Evolutionary conservation across 1,140 invertebrate genomes (phyloP).

Genomic region (Drosophila ercepeae): DNA sequence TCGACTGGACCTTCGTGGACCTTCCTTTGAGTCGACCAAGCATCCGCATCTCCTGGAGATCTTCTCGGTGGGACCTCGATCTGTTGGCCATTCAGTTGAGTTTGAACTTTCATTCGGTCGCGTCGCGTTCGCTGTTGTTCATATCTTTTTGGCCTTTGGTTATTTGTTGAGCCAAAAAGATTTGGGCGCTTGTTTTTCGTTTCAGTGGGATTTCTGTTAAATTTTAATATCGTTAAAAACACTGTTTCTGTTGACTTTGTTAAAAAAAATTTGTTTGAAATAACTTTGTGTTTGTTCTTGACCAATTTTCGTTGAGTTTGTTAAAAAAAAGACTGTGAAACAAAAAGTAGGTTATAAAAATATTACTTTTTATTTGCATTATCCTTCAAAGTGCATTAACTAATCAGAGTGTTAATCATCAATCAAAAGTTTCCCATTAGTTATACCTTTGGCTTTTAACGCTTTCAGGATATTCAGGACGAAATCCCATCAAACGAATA

Average conservation of each 20-base stretch:
- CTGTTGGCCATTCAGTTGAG: slow-evolving; percentile 63
- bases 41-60: slow-evolving; percentile 51
- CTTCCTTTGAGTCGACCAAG: slow-evolving; percentile 29
- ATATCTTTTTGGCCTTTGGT: slow-evolving; percentile 57
- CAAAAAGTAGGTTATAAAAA: slow-evolving; percentile 4
- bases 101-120: slow-evolving; percentile 80
- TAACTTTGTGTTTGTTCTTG: slow-evolving; percentile 11
- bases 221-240: slow-evolving; percentile 41
- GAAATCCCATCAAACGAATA: slow-evolving; percentile 65
- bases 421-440: neutral
- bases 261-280: slow-evolving; percentile 23
- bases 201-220: slow-evolving; percentile 70
- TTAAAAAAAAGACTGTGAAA: neutral
- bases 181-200: slow-evolving; percentile 62
- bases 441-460: neutral
- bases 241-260: slow-evolving; percentile 51
- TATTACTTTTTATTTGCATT: neutral
- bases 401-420: neutral
- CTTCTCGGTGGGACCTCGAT: slow-evolving; percentile 33
- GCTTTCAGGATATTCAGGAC: slow-evolving; percentile 22
- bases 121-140: slow-evolving; percentile 69
- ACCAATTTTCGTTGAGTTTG: slow-evolving; percentile 1
- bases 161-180: slow-evolving; percentile 54
- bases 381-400: neutral
- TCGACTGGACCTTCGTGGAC: slow-evolving; percentile 58